Evolutionary conservation across 2,113 vertebrate genomes (phyloP).

Genomic region (Ctenomys sociabilis): DNA sequence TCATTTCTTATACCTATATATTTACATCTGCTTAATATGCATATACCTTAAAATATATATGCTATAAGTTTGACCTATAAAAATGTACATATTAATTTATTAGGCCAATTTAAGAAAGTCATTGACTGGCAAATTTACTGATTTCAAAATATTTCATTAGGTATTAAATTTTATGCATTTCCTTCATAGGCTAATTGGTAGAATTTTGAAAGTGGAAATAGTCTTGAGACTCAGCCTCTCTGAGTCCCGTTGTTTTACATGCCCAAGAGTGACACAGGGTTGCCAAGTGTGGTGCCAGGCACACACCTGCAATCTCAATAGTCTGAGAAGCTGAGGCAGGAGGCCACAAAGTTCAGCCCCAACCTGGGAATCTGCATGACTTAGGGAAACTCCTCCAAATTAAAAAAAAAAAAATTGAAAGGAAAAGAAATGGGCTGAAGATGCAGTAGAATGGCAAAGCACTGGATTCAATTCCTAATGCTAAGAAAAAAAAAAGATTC

Average conservation of each 20-base stretch:
- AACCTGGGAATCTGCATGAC: no score
- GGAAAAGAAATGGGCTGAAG: not conserved
- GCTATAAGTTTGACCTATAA: not conserved
- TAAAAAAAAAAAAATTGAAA: not conserved
- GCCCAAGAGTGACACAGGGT: not conserved
- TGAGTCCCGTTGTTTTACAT: not conserved
- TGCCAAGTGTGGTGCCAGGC: not conserved
- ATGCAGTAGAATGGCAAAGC: not conserved
- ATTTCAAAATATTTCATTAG: not conserved
- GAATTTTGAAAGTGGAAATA: not conserved
- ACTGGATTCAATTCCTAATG: not conserved
- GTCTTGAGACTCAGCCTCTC: not conserved
- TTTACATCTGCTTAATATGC: not conserved
- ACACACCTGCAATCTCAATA: not conserved
- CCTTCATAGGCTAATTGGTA: conserved; percentile 2
- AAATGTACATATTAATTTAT: not conserved
- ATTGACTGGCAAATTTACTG: conserved; percentile 7
- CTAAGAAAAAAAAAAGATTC: not conserved
- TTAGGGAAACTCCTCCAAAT: not conserved
- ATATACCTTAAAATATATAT: not conserved
- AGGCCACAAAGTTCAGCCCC: no score
- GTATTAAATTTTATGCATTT: not conserved
- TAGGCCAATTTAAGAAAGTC: not conserved
- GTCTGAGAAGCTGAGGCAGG: not conserved
- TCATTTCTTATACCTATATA: not conserved